A percentile compares a stretch with the other conserved stretches of the same genome.
phyloP scores from a whole-genome alignment of 2,888 invertebrate genomes.

The Harpalus rufipes region DNA sequence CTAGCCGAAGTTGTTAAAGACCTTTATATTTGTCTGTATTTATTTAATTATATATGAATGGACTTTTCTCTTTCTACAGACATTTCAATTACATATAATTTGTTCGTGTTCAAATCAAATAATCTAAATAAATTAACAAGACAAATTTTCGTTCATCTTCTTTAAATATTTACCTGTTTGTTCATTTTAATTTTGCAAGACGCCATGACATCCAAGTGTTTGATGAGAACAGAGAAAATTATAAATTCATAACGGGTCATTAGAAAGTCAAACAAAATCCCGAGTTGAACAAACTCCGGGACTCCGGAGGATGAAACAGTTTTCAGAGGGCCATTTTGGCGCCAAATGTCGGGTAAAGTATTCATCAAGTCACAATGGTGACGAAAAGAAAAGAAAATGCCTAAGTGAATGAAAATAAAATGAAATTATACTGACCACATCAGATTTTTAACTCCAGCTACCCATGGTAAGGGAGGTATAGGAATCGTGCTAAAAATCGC shows the following conservation, averaged over 20 bases:
- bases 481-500: no score
- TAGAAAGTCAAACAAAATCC: conserved; percentile 43
- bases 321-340: conserved; percentile 4
- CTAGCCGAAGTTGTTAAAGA: no score
- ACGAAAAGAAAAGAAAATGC: no score
- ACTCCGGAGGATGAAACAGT: background rate
- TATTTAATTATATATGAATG: no score
- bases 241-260: conserved; percentile 36
- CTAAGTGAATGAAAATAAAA: no score
- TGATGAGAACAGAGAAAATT: conserved; percentile 8
- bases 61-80: no score
- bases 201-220: conserved; percentile 4
- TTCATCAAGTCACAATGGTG: background rate
- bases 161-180: background rate
- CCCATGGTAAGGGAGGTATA: no score
- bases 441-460: no score
- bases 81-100: background rate
- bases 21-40: no score
- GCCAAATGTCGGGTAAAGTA: background rate
- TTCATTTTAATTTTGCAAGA: background rate
- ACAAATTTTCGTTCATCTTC: background rate
- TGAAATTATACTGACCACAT: no score
- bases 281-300: conserved; percentile 6
- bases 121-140: background rate
- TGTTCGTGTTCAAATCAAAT: background rate